Percentiles rank a stretch among this genome's conserved stretches.
These are phyloP conservation scores for Bradypus variegatus DNA, from an alignment of 2,797 vertebrate species.

Conservation along the genomic window DNA sequence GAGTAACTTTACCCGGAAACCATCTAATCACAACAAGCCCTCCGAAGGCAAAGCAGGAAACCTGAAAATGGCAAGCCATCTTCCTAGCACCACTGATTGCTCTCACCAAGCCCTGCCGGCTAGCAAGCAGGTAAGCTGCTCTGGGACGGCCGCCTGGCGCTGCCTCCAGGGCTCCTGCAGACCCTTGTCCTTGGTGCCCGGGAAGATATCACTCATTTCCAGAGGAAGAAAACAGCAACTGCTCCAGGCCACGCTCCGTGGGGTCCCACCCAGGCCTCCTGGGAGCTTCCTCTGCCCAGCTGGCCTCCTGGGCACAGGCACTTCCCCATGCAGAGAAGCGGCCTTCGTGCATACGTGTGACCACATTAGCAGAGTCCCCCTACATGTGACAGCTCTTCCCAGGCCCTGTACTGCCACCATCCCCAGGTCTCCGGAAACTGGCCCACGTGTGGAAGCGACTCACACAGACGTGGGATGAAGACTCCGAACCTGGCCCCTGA, in stretches of 20 bases:
- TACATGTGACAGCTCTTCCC: background rate
- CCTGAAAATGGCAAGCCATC: conserved; percentile 60
- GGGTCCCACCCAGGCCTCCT: background rate
- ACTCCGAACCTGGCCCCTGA: background rate
- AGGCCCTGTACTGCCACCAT: background rate
- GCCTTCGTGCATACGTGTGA: background rate
- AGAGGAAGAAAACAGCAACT: background rate
- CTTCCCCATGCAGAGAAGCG: background rate
- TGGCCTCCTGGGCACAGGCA: background rate
- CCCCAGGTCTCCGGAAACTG: no score
- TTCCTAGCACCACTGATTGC: conserved; percentile 60
- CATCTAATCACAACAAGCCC: conserved; percentile 67
- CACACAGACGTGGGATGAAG: background rate
- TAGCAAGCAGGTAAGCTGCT: conserved; percentile 73
- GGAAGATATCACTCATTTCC: background rate
- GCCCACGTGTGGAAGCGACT: background rate
- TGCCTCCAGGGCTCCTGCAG: background rate
- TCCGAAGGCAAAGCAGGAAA: conserved; percentile 65
- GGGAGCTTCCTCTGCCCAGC: background rate
- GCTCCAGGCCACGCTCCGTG: background rate
- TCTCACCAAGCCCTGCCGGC: conserved; percentile 62
- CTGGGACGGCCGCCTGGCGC: rapidly evolving
- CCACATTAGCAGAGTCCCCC: background rate
- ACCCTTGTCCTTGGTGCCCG: background rate
- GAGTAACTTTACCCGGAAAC: conserved; percentile 61